Evolutionary conservation across 2,888 invertebrate genomes (phyloP).

Genomic region (Oscheius sp.): DNA sequence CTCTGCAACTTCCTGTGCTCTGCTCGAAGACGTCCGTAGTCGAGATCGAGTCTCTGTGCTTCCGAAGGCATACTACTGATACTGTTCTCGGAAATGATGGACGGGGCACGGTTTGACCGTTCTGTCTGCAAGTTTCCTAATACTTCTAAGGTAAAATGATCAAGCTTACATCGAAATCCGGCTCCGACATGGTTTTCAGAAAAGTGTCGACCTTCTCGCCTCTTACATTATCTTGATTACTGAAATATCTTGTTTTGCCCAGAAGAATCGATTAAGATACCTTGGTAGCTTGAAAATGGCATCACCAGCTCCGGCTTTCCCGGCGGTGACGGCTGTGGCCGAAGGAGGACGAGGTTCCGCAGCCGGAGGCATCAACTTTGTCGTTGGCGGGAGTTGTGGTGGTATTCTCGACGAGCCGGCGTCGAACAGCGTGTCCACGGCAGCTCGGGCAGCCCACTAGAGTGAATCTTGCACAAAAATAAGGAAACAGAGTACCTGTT

Average conservation of each 20-base stretch:
- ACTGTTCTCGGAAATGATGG: conserved; percentile 66
- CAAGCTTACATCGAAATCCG: not conserved
- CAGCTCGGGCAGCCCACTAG: conserved; percentile 52
- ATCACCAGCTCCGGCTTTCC: not conserved
- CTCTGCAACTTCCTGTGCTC: conserved; percentile 73
- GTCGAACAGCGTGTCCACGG: conserved; percentile 60
- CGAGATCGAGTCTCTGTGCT: conserved; percentile 66
- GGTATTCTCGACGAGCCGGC: conserved; percentile 34
- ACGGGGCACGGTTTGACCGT: conserved; percentile 44
- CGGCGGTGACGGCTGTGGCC: not conserved
- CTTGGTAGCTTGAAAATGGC: not conserved
- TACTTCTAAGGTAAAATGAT: not conserved
- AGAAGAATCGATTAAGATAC: not conserved
- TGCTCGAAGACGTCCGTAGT: conserved; percentile 72
- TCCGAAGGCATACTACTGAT: conserved; percentile 65
- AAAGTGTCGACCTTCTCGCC: not conserved
- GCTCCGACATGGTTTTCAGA: not conserved
- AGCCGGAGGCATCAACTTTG: conserved; percentile 4
- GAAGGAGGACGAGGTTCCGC: not conserved
- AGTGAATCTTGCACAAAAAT: not conserved
- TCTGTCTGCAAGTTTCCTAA: conserved; percentile 1
- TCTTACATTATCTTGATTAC: not conserved
- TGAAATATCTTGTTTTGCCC: not conserved
- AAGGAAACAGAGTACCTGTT: conserved; percentile 45
- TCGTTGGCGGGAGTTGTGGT: conserved; percentile 13